These are phyloP conservation scores for Pocillopora grandis DNA, from an alignment of 92 coral and sea anemone species.

Conservation along the genomic window DNA sequence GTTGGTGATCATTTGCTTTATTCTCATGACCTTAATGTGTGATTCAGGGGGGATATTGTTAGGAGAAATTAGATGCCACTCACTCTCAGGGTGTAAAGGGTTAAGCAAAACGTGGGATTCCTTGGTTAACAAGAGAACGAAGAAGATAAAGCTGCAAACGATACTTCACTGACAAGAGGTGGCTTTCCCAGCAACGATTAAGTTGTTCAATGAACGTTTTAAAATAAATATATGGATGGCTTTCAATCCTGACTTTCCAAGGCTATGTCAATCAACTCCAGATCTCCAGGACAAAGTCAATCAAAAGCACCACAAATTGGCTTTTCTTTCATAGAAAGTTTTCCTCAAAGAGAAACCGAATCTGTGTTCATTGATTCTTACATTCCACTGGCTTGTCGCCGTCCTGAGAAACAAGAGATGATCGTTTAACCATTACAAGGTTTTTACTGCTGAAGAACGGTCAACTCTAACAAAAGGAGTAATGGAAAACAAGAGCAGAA, in stretches of 20 bases:
- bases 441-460: no score
- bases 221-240: slow-evolving; percentile 20
- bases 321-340: neutral
- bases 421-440: neutral
- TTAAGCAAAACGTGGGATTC: no score
- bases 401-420: slow-evolving; percentile 37
- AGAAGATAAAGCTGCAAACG: neutral
- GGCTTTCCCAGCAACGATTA: neutral
- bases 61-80: no score
- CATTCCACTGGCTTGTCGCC: slow-evolving; percentile 84
- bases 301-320: neutral
- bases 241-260: neutral
- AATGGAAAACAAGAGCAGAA: no score
- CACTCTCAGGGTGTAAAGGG: no score
- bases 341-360: neutral
- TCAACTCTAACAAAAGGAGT: no score
- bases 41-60: no score
- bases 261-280: slow-evolving; percentile 11
- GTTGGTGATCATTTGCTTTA: no score
- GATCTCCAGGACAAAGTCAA: neutral
- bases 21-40: no score
- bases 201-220: neutral
- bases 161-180: neutral
- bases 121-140: no score
- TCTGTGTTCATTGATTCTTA: slow-evolving; percentile 65